These are phyloP conservation scores for Malurus melanocephalus DNA, from an alignment of 2,113 vertebrate genomes.

Conservation along the genomic window DNA sequence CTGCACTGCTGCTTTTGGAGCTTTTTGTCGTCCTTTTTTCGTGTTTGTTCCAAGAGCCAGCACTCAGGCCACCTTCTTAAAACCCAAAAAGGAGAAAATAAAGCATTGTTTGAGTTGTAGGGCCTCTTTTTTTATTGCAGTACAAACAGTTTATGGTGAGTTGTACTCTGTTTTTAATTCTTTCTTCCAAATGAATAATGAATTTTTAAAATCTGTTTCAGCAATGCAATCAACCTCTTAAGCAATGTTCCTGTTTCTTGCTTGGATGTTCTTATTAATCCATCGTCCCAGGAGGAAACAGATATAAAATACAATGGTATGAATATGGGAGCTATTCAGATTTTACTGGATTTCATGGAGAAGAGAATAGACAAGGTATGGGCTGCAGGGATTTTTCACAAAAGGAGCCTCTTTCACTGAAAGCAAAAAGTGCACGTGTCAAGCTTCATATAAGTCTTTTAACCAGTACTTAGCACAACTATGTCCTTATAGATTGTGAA, in stretches of 20 bases:
- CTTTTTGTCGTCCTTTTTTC: not conserved
- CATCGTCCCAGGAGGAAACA: constrained; percentile 82
- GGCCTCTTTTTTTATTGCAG: not conserved
- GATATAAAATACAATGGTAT: constrained; percentile 84
- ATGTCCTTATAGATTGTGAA: not conserved
- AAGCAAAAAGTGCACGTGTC: not conserved
- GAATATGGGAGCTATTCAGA: constrained; percentile 87
- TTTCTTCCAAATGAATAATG: constrained; percentile 35
- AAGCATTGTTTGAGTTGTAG: constrained; percentile 8
- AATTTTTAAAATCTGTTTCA: constrained; percentile 72
- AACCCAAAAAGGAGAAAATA: not conserved
- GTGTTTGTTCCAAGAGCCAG: not conserved
- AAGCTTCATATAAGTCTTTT: not conserved
- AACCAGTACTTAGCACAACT: not conserved
- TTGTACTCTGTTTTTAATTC: constrained; percentile 11
- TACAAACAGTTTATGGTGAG: not conserved
- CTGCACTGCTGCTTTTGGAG: not conserved
- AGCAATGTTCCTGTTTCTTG: constrained; percentile 93
- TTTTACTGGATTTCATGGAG: constrained; percentile 93
- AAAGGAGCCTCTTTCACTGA: not conserved
- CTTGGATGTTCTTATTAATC: constrained; percentile 88
- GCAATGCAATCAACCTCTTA: constrained; percentile 93
- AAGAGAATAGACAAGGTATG: constrained; percentile 96
- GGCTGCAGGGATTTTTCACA: not conserved
- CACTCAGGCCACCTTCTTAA: not conserved